phyloP scores from a whole-genome alignment of 2,113 vertebrate genomes.

The Centrocercus urophasianus region DNA sequence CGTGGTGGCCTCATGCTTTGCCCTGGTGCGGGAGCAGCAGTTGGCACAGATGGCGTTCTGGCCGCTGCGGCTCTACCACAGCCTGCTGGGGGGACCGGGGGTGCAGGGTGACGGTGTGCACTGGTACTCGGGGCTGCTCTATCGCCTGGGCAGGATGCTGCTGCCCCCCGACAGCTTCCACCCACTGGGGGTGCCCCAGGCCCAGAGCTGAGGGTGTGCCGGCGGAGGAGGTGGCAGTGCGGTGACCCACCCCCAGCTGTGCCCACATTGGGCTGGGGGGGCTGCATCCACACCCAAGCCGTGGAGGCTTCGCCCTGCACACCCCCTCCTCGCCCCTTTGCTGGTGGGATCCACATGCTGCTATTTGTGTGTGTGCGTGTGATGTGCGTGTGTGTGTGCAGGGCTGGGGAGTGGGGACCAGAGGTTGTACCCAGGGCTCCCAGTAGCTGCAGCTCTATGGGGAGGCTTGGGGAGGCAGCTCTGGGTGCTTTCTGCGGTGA shows the following conservation, averaged over 20 bases:
- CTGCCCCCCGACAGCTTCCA: constrained; percentile 90
- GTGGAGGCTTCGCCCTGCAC: background rate
- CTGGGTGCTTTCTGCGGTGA: background rate
- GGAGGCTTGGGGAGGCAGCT: background rate
- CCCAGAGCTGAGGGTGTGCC: constrained; percentile 78
- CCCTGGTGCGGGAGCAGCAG: constrained; percentile 87
- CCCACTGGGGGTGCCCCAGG: constrained; percentile 80
- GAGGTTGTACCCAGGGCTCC: background rate
- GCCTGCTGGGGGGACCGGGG: constrained; percentile 77
- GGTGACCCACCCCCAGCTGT: background rate
- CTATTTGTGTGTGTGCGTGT: constrained; percentile 42
- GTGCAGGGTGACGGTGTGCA: constrained; percentile 85
- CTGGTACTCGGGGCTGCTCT: constrained; percentile 93
- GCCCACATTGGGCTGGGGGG: background rate
- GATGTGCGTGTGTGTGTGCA: background rate
- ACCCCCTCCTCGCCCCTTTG: background rate
- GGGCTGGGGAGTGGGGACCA: background rate
- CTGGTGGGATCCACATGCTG: constrained; percentile 56
- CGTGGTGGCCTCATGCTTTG: constrained; percentile 93
- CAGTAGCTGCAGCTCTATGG: rapidly evolving
- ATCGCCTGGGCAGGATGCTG: constrained; percentile 85
- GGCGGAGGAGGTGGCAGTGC: constrained; percentile 27
- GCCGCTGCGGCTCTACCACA: constrained; percentile 88
- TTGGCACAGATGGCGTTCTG: constrained; percentile 91
- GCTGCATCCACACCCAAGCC: background rate